phyloP scores from a whole-genome alignment of 2,113 vertebrate species.

The Eretmochelys imbricata region DNA sequence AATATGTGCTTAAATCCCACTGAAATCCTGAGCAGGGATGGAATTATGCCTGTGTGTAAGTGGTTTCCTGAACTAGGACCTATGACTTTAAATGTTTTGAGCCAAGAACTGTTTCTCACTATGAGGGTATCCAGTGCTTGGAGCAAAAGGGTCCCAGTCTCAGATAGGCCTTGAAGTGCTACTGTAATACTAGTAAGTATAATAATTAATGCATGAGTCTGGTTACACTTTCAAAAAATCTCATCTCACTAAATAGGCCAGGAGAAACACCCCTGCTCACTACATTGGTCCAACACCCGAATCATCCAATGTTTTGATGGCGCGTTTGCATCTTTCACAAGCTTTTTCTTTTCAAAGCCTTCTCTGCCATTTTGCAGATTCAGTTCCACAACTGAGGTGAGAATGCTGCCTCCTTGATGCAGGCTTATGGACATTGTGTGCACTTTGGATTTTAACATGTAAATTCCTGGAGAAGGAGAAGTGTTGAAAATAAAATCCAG shows the following conservation, averaged over 20 bases:
- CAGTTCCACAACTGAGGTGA: neutral
- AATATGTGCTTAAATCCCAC: neutral
- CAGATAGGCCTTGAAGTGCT: neutral
- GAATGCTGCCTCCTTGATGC: conserved; percentile 12
- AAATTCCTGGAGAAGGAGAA: conserved; percentile 43
- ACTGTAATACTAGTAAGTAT: neutral
- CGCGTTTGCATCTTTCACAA: neutral
- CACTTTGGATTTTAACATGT: conserved; percentile 1
- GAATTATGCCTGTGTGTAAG: neutral
- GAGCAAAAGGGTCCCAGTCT: neutral
- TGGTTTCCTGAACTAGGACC: neutral
- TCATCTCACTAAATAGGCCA: neutral
- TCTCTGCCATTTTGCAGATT: neutral
- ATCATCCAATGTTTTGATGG: neutral
- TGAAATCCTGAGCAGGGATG: rapidly evolving
- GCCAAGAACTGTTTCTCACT: neutral
- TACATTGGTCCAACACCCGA: neutral
- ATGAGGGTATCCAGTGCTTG: neutral
- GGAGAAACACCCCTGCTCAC: neutral
- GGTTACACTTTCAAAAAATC: neutral
- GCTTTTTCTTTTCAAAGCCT: neutral
- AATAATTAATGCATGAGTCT: neutral
- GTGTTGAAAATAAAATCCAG: conserved; percentile 27
- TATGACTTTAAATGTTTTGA: neutral
- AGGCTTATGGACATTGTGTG: conserved; percentile 9